Conservation (phyloP, 37 sponge, comb jelly and placozoan species). For the Lycopodina hypogea region DNA sequence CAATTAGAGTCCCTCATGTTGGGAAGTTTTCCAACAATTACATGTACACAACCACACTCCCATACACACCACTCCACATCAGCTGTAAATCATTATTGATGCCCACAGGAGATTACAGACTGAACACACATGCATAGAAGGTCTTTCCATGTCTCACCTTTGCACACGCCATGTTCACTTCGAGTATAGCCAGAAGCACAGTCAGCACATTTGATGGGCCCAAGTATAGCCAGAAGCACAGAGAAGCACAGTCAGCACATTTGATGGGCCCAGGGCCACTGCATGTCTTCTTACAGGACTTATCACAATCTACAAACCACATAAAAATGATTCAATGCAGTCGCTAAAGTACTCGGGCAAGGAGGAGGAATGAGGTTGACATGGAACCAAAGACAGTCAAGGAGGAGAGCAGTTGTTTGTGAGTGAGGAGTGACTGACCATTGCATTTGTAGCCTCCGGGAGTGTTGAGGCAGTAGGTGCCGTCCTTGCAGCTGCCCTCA, state of each 20-base stretch:
- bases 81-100: too few species aligned
- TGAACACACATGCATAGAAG: too few species aligned
- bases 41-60: too few species aligned
- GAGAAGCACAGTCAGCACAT: conserved; percentile 68
- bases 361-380: too few species aligned
- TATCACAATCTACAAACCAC: conserved; percentile 51
- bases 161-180: conserved; percentile 12
- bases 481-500: conserved; percentile 59
- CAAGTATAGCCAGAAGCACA: conserved; percentile 77
- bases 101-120: too few species aligned
- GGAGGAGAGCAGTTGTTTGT: too few species aligned
- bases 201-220: conserved; percentile 61
- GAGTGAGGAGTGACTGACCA: conserved; percentile 16
- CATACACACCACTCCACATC: too few species aligned
- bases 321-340: neutral
- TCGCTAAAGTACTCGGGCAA: neutral
- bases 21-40: too few species aligned
- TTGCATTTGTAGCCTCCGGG: conserved; percentile 60
- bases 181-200: conserved; percentile 69
- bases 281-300: conserved; percentile 57
- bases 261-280: conserved; percentile 66
- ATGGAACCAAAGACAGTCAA: too few species aligned
- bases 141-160: too few species aligned
- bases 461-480: conserved; percentile 79
- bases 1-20: too few species aligned